phyloP scores from a whole-genome alignment of 2,888 invertebrate species.

The Sycophila texana region DNA sequence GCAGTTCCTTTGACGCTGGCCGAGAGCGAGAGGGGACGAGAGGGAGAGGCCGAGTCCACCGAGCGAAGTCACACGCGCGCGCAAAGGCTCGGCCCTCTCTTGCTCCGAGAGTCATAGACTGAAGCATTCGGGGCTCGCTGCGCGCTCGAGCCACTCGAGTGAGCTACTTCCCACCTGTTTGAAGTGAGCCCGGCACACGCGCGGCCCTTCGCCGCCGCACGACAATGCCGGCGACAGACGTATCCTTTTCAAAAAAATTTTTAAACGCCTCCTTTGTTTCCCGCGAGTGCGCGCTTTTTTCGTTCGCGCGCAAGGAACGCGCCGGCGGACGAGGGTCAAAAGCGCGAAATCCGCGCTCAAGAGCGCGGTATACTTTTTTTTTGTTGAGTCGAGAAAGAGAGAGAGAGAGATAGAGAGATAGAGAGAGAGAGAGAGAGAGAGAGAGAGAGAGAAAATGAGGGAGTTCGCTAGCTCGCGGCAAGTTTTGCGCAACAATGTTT shows the following conservation, averaged over 20 bases:
- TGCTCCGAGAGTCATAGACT: constrained; percentile 34
- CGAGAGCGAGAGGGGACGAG: background rate
- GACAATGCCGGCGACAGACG: background rate
- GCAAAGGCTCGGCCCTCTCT: constrained; percentile 15
- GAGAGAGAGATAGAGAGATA: no score
- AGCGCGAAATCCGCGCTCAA: no score
- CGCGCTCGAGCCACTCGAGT: constrained; percentile 45
- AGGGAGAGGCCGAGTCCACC: background rate
- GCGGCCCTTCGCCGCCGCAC: background rate
- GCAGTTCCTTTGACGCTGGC: no score
- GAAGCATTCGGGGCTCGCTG: constrained; percentile 41
- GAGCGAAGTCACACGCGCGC: background rate
- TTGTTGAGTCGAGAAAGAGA: no score
- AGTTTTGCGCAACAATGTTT: no score
- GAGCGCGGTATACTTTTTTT: no score
- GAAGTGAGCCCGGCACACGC: constrained; percentile 24
- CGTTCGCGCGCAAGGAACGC: no score
- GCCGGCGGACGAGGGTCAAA: constrained; percentile 29
- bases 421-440: no score
- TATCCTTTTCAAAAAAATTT: constrained; percentile 38
- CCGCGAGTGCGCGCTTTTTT: no score
- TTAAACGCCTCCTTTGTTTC: constrained; percentile 36
- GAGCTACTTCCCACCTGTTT: constrained; percentile 54
- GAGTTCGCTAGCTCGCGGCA: no score
- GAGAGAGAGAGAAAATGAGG: no score